These are phyloP conservation scores for Sarcophaga peregrina DNA, from an alignment of 1,140 invertebrate species.

Conservation along the genomic window DNA sequence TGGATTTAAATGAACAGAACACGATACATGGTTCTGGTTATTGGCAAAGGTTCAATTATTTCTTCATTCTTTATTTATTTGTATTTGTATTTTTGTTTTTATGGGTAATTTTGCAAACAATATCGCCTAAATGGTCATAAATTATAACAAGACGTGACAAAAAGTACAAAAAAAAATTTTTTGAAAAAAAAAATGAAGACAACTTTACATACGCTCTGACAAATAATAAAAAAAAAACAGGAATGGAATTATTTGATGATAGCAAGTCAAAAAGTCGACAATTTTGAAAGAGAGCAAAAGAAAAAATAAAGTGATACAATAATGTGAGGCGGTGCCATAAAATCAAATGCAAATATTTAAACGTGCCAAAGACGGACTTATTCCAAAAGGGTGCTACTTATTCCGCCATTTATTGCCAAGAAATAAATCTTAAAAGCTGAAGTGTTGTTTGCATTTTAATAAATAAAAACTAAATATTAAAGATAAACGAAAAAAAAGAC, in stretches of 20 bases:
- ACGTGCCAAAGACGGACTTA: background rate
- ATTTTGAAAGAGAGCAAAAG: background rate
- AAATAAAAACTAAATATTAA: too few species aligned
- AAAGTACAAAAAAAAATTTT: background rate
- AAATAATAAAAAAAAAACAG: background rate
- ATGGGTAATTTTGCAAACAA: slow-evolving; percentile 29
- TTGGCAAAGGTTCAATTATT: slow-evolving; percentile 37
- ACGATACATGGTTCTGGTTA: background rate
- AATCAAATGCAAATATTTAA: slow-evolving; percentile 13
- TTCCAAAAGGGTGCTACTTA: background rate
- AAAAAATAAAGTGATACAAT: background rate
- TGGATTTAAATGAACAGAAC: too few species aligned
- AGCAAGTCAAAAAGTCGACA: background rate
- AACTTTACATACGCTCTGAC: background rate
- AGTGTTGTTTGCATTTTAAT: too few species aligned
- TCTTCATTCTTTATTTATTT: background rate
- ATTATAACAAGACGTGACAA: slow-evolving; percentile 39
- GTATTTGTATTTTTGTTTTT: slow-evolving; percentile 4
- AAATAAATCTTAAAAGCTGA: background rate
- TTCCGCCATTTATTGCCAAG: background rate
- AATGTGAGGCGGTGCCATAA: background rate
- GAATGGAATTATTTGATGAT: background rate
- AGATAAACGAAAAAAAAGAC: too few species aligned
- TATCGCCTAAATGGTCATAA: slow-evolving; percentile 32
- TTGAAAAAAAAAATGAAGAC: background rate